A percentile compares a stretch with the other conserved stretches of the same genome.
Evolutionary conservation across 2,113 vertebrate genomes (phyloP).

Genomic region (Panthera uncia): DNA sequence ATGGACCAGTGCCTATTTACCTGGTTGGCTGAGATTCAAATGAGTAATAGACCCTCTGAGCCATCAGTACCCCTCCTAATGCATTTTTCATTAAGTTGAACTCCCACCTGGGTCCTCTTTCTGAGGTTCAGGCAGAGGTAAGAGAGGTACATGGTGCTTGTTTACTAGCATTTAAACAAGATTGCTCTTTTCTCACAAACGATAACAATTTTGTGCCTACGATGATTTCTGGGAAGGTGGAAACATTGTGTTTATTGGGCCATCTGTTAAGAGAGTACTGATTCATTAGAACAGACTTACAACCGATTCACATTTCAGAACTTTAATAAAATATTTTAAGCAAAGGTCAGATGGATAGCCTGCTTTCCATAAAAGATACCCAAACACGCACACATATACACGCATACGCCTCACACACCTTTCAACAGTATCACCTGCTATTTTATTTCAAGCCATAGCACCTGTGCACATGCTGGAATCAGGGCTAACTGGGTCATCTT

Average conservation of each 20-base stretch:
- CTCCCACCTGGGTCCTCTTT: slow-evolving; percentile 71
- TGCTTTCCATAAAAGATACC: neutral
- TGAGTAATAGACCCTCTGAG: slow-evolving; percentile 60
- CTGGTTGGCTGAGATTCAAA: slow-evolving; percentile 65
- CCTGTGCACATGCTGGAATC: neutral
- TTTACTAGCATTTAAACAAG: slow-evolving; percentile 73
- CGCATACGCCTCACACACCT: neutral
- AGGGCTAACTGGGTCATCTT: neutral
- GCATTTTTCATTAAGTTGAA: slow-evolving; percentile 78
- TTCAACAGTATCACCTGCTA: neutral
- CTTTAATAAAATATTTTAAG: slow-evolving; percentile 45
- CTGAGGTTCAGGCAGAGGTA: slow-evolving; percentile 75
- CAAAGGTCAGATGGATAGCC: neutral
- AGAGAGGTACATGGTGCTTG: slow-evolving; percentile 51
- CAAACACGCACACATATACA: neutral
- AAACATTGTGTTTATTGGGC: slow-evolving; percentile 67
- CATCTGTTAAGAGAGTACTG: slow-evolving; percentile 68
- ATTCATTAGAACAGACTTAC: slow-evolving; percentile 59
- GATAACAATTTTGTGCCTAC: slow-evolving; percentile 56
- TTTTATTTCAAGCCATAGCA: neutral
- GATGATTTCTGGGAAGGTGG: slow-evolving; percentile 67
- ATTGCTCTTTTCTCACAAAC: slow-evolving; percentile 68
- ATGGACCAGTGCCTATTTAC: slow-evolving; percentile 55
- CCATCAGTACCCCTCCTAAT: slow-evolving; percentile 60
- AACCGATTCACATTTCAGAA: slow-evolving; percentile 41